Base-by-base conservation (phyloP, 2,888 invertebrate species). In the Scaptomyza reducta region DNA sequence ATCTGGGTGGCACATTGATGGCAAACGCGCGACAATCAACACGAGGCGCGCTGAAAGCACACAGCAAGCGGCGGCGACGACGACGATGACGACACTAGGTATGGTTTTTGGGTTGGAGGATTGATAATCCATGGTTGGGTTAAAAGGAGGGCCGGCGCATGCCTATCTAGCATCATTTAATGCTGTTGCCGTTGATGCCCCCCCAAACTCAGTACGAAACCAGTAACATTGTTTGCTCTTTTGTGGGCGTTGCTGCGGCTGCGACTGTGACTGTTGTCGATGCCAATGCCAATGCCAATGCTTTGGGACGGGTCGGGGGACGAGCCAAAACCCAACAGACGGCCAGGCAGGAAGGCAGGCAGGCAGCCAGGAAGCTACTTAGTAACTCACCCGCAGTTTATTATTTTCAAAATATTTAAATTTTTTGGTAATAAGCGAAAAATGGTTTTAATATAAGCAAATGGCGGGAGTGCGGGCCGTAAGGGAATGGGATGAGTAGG, bases 341-440 rank as follows among this genome's bases (percentile, higher is more conserved):
- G 9, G 10, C 47, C 42, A 33, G 27, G 41, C 9, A 45, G 29
- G 45, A 50, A 38, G 47, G 44, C 74, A 46, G 16, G 41, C 35
- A 25, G 55, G 18, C 35, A 25, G 55, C 14, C 72, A 53, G 51
- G 35, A 67, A 82, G 77, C 69, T 88, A 89, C 89, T 90, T 89
- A 89, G 79, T 90, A 89, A 90, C 90, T 89, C 88, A 90, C 90
- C 89, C 89, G 88, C 89, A 87, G 90, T 89, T 90, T 88, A 90
- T 89, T 88, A 89, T 89, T 90, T 89, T 89, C 75, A 82, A 89
- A 89, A 90, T 89, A 90, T 90, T 90, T 78, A 89, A 90, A 90
- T 90, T 90, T 82, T 84, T 88, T 67, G 78, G 79, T 86, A 86
- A 88, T 87, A 88, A 88, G 86, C 88, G 77, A 88, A 87, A 84